Evolutionary conservation across 1,140 invertebrate genomes (phyloP), one percentile per base, ranked within the genome.

Genomic region (Hermatobates lingyangjiaoensis): DNA sequence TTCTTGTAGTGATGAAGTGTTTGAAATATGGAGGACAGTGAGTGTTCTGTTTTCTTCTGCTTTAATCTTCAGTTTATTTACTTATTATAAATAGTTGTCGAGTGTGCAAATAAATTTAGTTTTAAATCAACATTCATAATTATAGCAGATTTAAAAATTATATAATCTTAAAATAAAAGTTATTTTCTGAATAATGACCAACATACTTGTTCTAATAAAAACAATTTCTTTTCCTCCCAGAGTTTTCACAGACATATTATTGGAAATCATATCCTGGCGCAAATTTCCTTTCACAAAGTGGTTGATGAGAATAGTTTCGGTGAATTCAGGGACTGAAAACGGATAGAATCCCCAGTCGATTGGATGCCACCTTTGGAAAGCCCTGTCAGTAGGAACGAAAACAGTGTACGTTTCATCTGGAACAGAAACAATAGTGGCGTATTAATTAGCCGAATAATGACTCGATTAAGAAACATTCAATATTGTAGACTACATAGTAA

Each of bases 311-410:
- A 76, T 66, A 51, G 66, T 69, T 58, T 75, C 73, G 7, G 74
- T 76, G 57, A 79, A 79, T 59, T 77, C 74, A 12, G 72, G 72
- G 27, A 78, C 75, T 55, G 72, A 72, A 61, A 79, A 79, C 3
- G 76, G 76, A 62, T 78, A 77, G 63, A 79, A 79, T 28, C 76
- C 76, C 75, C 75, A 79, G 62, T 79, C 75, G 53, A 78, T 77
- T 34, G 76, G 75, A 63, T 77, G 74, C 73, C 74, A 79, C 51
- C 73, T 62, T 58, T 76, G 75, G 60, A 78, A 78, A 46, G 76
- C 76, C 57, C 72, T 68, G 62, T 77, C 75, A 15, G 71, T 72
- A 4, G 76, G 76, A 53, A 78, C 70, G 52, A 78, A 68, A 7
- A 76, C 72, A 7, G 75, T 78, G 56, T 76, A 78, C 46, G 73